phyloP scores from a whole-genome alignment of 2,888 invertebrate species.

The Coelogynopora nodosa region DNA sequence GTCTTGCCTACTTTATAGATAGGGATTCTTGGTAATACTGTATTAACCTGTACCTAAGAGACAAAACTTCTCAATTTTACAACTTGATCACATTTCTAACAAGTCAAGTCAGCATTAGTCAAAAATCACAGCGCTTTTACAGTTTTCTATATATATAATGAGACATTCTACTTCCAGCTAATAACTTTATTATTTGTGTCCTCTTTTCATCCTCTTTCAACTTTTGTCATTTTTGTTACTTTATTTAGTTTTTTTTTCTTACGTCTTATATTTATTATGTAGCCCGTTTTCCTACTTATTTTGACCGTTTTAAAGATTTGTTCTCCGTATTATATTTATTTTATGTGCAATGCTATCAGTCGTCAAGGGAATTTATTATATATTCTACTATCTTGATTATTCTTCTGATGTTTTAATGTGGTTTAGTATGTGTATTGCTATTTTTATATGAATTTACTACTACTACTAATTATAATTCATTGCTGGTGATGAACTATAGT shows the following conservation, averaged over 20 bases:
- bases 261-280: constrained; percentile 15
- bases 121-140: neutral
- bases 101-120: neutral
- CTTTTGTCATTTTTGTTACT: neutral
- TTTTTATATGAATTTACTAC: constrained; percentile 23
- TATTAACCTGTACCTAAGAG: neutral
- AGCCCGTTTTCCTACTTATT: constrained; percentile 19
- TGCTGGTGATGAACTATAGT: neutral
- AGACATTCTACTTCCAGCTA: neutral
- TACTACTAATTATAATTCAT: constrained; percentile 4
- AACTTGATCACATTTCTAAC: neutral
- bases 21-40: neutral
- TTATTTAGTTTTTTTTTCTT: neutral
- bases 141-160: neutral
- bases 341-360: neutral
- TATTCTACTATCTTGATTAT: neutral
- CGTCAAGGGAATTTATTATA: constrained; percentile 12
- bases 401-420: constrained; percentile 23
- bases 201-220: neutral
- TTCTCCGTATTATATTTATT: constrained; percentile 21
- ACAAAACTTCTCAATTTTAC: neutral
- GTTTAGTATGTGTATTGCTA: constrained; percentile 21
- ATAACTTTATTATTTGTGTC: neutral
- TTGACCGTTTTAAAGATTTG: constrained; percentile 19
- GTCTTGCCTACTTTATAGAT: neutral